Conservation (phyloP, 2,113 vertebrate genomes). For the Crotalus horridus region DNA sequence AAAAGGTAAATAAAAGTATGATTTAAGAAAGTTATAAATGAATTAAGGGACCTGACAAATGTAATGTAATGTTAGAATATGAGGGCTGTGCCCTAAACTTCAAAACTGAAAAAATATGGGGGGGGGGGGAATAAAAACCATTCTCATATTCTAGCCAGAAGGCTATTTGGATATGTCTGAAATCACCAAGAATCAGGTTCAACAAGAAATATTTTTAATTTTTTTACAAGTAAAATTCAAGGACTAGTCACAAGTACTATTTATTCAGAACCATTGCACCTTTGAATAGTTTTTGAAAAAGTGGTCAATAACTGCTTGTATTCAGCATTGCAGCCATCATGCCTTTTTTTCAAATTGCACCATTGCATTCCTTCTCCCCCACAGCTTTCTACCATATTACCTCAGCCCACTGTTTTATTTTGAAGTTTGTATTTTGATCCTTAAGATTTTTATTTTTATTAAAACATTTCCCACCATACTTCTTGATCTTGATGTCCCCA, state of each 20-base stretch:
- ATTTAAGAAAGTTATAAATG: not conserved
- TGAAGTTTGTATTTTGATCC: not conserved
- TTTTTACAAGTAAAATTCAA: not conserved
- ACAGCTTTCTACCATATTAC: not conserved
- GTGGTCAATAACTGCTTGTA: not conserved
- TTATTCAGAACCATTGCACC: not conserved
- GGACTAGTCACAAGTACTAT: not conserved
- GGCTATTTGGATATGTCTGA: not conserved
- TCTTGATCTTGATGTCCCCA: not conserved
- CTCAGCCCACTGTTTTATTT: not conserved
- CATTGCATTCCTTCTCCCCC: not conserved
- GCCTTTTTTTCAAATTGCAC: not conserved
- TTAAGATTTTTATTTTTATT: not conserved
- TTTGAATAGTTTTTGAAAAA: not conserved
- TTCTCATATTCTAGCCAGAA: not conserved
- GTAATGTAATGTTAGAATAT: not conserved
- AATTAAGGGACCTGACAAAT: not conserved
- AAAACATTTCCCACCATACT: not conserved
- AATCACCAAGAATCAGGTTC: not conserved
- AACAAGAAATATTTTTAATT: not conserved
- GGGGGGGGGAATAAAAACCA: fast-evolving
- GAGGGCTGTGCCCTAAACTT: not conserved
- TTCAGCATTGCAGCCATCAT: not conserved
- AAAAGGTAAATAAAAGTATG: not conserved
- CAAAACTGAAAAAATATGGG: not conserved